Base-by-base conservation (phyloP, 2,797 vertebrate genomes). In the Cyprinodon diabolis region DNA sequence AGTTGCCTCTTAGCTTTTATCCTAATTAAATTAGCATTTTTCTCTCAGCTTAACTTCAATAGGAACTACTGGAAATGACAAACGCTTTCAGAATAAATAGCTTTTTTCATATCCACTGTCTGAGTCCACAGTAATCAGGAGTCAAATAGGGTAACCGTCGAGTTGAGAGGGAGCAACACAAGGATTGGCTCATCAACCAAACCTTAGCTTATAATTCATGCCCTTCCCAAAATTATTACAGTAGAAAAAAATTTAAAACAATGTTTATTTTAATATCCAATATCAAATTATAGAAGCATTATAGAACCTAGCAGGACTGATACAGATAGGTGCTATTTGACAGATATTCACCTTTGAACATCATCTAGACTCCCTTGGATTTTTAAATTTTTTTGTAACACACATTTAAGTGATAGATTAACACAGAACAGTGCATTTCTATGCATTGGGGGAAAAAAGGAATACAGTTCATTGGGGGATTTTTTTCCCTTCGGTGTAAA, bases 1-100 rank as follows among this genome's bases (percentile, higher is more conserved):
- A 6, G 49, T 21, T 40, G 12, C 10, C 10, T n/a, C 62, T 37
- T 37, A n/a, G 66, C 30, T 68, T 68, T 48, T 49, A 23, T 23
- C 15, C 55, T 43, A 43, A 63, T 63, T 43, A 43, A 63, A 43
- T 63, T 63, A 63, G 37, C 40, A 66, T 66, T 66, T 66, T 43
- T 43, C 19, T 63, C 23, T 45, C 12, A n/a, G 62, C 43, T 66
- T 66, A 47, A 43, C 12, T 45, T 66, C 40, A 66, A 66, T 47
- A 47, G 23, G 14, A 66, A 47, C 62, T 47, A 47, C 23, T 66
- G 23, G 43, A 66, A n/a, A 23, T 66, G 40, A 47, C 43, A 23
- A 13, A 23, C n/a, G n/a, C 43, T 47, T 23, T 35, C 13, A 1
- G 12, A 21, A 66, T 66, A 47, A 47, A 66, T 66, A 43, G 21